Base-by-base conservation (phyloP, 2,113 vertebrate species). In the Athene cunicularia region DNA sequence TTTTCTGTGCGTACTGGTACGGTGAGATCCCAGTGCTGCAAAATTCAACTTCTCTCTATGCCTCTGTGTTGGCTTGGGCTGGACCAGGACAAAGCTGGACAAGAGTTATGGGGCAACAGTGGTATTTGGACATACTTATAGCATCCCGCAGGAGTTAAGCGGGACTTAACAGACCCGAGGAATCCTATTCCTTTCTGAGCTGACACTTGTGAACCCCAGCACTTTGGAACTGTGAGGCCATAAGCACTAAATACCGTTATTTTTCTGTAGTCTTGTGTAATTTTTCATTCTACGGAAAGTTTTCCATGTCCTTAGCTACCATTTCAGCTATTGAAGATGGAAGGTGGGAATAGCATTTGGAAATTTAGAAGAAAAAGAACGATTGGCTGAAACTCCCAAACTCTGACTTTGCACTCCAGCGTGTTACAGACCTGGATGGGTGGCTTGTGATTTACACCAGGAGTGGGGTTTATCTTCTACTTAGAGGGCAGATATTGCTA, bases 321-420 rank as follows among this genome's bases (percentile, higher is more conserved):
- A 13, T 74, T n/a, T 80, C 39, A 60, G 59, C 45, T 52, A 23
- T 43, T 59, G 80, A 80, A 39, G 37, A 23, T 33, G 45, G 45
- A 37, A 66, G 64, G 79, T 14, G 8, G 16, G 19, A 71, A 15
- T 41, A 41, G 10, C 10, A 10, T 30, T 64, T 66, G 19, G 35
- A 55, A 58, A 71, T 33, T 5, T 50, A 37, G 45, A 50, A 66
- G 56, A 52, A 26, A 86, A 39, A 26, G 10, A 60, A 28, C 12
- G 13, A 9, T 26, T 1, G 0, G 7, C 52, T 39, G 28, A 45
- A 59, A 21, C 6, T 23, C 17, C 32, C 27, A 12, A 27, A 3
- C 18, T 63, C 33, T 37, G 43, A 45, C 27, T 80, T 66, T 27
- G n/a, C 30, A 16, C 18, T 8, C 43, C 19, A 13, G 2, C 6